phyloP scores from a whole-genome alignment of 2,113 vertebrate genomes.

The Chaetura pelagica region DNA sequence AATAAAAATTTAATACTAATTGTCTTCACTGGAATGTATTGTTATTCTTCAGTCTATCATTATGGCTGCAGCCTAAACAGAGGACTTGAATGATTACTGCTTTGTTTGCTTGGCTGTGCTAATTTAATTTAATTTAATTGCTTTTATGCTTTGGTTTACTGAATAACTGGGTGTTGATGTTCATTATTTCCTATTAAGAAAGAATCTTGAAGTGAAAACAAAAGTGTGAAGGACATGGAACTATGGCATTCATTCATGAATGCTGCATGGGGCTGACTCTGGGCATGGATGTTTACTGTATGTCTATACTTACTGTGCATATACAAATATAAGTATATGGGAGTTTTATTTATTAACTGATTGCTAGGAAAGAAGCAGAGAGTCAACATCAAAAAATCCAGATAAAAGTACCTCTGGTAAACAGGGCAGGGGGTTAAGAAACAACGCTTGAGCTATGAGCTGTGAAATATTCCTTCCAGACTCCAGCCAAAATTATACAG shows the following conservation, averaged over 20 bases:
- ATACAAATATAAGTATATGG: accelerated
- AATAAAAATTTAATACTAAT: slow-evolving; percentile 46
- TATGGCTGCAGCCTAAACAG: slow-evolving; percentile 62
- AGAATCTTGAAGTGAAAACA: slow-evolving; percentile 70
- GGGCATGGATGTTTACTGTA: background rate
- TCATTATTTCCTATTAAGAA: slow-evolving; percentile 78
- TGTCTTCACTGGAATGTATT: slow-evolving; percentile 60
- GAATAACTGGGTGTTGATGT: slow-evolving; percentile 77
- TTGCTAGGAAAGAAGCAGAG: background rate
- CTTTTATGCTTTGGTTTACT: slow-evolving; percentile 76
- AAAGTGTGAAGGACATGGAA: slow-evolving; percentile 33
- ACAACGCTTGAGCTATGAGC: background rate
- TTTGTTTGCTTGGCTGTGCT: slow-evolving; percentile 78
- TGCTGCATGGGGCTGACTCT: background rate
- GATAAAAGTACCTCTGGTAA: background rate
- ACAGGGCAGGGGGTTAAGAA: background rate
- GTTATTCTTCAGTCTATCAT: slow-evolving; percentile 53
- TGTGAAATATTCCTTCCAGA: slow-evolving; percentile 4
- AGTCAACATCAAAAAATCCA: background rate
- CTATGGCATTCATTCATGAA: background rate
- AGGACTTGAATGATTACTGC: slow-evolving; percentile 64
- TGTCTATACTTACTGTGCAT: background rate
- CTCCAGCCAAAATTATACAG: background rate
- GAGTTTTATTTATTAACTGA: background rate
- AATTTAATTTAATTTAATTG: slow-evolving; percentile 79